These are phyloP conservation scores for Dryococelus australis DNA, from an alignment of 2,888 invertebrate species.

Conservation along the genomic window DNA sequence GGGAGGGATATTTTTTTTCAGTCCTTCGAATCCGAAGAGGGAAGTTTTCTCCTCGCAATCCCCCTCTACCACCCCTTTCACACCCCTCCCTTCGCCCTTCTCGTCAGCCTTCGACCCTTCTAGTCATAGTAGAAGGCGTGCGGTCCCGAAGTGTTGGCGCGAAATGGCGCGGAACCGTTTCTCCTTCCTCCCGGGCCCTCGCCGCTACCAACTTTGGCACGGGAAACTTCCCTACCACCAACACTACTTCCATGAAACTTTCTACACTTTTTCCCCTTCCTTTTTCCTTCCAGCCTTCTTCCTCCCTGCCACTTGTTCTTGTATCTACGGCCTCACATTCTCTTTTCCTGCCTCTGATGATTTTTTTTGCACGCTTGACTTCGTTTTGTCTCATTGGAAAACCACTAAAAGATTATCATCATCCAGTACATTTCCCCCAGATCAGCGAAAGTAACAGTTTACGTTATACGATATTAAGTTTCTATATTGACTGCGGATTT, in stretches of 20 bases:
- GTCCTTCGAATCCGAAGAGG: neutral
- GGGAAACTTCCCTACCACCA: slow-evolving; percentile 4
- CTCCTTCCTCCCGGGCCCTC: neutral
- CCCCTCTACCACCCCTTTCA: neutral
- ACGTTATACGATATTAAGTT: neutral
- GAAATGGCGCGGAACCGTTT: slow-evolving; percentile 16
- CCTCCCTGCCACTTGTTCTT: neutral
- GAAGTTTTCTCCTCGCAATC: neutral
- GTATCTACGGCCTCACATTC: neutral
- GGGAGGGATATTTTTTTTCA: neutral
- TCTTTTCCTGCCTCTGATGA: neutral
- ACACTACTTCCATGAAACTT: neutral
- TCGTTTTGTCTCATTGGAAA: neutral
- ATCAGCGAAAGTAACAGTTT: neutral
- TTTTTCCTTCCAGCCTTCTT: neutral
- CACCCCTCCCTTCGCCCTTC: neutral
- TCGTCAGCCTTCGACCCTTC: no score
- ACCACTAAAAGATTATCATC: slow-evolving; percentile 8
- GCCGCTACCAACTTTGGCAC: slow-evolving; percentile 16
- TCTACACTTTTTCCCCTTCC: neutral
- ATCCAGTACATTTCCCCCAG: neutral
- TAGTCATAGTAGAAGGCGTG: neutral
- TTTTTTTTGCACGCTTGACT: neutral
- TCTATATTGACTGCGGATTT: neutral
- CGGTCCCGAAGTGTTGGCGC: slow-evolving; percentile 1